Percentiles rank a stretch among this genome's conserved stretches.
phyloP scores from a whole-genome alignment of 1,140 invertebrate genomes.

The Drosophila micromelanica region DNA sequence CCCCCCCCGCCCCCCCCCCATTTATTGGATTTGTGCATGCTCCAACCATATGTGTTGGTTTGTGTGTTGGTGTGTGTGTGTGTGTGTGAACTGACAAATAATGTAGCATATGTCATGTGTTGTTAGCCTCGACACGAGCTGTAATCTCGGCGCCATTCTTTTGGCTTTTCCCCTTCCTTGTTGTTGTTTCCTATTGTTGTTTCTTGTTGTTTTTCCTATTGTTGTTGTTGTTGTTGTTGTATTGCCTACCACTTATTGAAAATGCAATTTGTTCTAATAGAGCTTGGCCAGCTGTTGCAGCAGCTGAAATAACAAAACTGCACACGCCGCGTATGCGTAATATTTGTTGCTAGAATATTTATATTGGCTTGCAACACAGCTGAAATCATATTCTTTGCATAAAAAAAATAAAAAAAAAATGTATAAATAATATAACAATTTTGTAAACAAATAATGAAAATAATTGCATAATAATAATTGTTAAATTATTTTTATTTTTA shows the following conservation, averaged over 20 bases:
- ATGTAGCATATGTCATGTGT: slow-evolving; percentile 73
- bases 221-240: slow-evolving; percentile 36
- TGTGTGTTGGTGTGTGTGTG: slow-evolving; percentile 19
- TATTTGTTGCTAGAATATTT: background rate
- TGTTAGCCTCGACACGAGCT: slow-evolving; percentile 46
- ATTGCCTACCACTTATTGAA: slow-evolving; percentile 65
- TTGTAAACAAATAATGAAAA: too few species aligned
- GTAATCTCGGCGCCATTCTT: slow-evolving; percentile 37
- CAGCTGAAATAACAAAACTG: slow-evolving; percentile 15
- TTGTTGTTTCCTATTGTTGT: slow-evolving; percentile 10
- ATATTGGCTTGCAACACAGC: too few species aligned
- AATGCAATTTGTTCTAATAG: slow-evolving; percentile 79
- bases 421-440: too few species aligned
- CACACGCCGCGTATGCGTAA: slow-evolving; percentile 42
- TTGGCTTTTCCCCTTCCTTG: background rate
- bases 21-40: slow-evolving; percentile 82
- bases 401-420: too few species aligned
- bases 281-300: slow-evolving; percentile 47
- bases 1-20: too few species aligned
- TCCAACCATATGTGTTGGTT: slow-evolving; percentile 22
- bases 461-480: too few species aligned
- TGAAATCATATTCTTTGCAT: too few species aligned
- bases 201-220: slow-evolving; percentile 8
- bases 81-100: slow-evolving; percentile 22
- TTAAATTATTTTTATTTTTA: too few species aligned